phyloP scores from a whole-genome alignment of 23 tunicate species.

The Trididemnum miniatum region DNA sequence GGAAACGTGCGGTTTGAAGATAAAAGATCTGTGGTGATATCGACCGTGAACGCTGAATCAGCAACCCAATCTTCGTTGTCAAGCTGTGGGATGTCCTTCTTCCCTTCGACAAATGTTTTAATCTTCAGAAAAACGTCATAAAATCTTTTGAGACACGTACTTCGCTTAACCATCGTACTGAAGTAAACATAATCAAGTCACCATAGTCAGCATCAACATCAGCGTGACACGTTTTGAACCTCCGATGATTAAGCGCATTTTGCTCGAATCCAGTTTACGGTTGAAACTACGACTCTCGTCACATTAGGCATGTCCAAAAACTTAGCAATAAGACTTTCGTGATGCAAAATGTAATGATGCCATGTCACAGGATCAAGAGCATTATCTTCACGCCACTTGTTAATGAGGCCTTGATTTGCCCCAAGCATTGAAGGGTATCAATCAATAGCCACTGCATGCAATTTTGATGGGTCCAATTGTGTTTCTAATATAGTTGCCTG shows the following conservation, averaged over 20 bases:
- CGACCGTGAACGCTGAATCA: slow-evolving; percentile 43
- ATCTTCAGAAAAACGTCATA: slow-evolving; percentile 51
- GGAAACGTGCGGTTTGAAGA: slow-evolving; percentile 39
- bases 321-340: slow-evolving; percentile 66
- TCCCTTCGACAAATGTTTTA: slow-evolving; percentile 44
- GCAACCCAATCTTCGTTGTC: slow-evolving; percentile 46
- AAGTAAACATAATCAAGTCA: slow-evolving; percentile 54
- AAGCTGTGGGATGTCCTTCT: slow-evolving; percentile 53
- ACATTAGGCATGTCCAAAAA: slow-evolving; percentile 48
- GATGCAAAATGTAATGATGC: slow-evolving; percentile 69
- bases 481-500: slow-evolving; percentile 43
- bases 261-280: slow-evolving; percentile 63
- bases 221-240: slow-evolving; percentile 38
- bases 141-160: slow-evolving; percentile 56
- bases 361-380: slow-evolving; percentile 51
- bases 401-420: slow-evolving; percentile 58
- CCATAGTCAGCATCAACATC: slow-evolving; percentile 67
- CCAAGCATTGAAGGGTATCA: slow-evolving; percentile 62
- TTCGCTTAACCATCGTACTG: slow-evolving; percentile 67
- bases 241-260: slow-evolving; percentile 49
- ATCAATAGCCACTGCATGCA: slow-evolving; percentile 58
- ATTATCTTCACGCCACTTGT: slow-evolving; percentile 62
- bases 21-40: slow-evolving; percentile 58
- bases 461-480: slow-evolving; percentile 36
- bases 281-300: slow-evolving; percentile 42